Evolutionary conservation across 2,113 vertebrate species (phyloP).

Genomic region (Phalacrocorax carbo): DNA sequence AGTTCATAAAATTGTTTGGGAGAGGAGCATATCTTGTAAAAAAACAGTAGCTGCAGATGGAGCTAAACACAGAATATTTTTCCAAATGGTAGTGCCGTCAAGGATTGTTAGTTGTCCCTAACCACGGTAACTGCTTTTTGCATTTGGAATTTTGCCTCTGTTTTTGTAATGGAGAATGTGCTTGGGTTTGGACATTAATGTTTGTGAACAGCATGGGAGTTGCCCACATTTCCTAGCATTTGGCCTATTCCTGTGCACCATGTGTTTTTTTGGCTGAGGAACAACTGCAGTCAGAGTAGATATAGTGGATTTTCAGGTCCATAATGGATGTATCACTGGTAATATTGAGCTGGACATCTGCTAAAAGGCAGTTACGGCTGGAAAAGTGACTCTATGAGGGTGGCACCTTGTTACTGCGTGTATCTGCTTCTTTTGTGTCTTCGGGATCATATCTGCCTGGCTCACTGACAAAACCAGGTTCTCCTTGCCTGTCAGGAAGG

Average conservation of each 20-base stretch:
- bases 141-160: slow-evolving; percentile 52
- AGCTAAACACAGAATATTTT: slow-evolving; percentile 16
- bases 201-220: slow-evolving; percentile 54
- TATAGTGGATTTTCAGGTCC: slow-evolving; percentile 10
- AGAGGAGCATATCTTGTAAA: slow-evolving; percentile 22
- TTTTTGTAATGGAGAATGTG: slow-evolving; percentile 52
- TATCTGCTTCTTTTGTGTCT: not conserved
- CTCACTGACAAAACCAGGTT: slow-evolving; percentile 16
- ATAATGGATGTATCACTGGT: not conserved
- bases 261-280: slow-evolving; percentile 44
- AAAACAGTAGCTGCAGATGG: slow-evolving; percentile 47
- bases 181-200: slow-evolving; percentile 14
- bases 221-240: slow-evolving; percentile 47
- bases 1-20: slow-evolving; percentile 4
- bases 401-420: not conserved
- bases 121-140: not conserved
- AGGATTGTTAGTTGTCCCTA: slow-evolving; percentile 48
- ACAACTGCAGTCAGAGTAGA: not conserved
- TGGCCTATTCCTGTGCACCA: slow-evolving; percentile 29
- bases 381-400: not conserved
- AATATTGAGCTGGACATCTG: slow-evolving; percentile 52
- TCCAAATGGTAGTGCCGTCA: not conserved
- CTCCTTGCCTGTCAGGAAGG: not conserved
- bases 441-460: not conserved
- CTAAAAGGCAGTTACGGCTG: slow-evolving; percentile 32